Conservation (phyloP, 2,113 vertebrate genomes). For the Lipotes vexillifer region DNA sequence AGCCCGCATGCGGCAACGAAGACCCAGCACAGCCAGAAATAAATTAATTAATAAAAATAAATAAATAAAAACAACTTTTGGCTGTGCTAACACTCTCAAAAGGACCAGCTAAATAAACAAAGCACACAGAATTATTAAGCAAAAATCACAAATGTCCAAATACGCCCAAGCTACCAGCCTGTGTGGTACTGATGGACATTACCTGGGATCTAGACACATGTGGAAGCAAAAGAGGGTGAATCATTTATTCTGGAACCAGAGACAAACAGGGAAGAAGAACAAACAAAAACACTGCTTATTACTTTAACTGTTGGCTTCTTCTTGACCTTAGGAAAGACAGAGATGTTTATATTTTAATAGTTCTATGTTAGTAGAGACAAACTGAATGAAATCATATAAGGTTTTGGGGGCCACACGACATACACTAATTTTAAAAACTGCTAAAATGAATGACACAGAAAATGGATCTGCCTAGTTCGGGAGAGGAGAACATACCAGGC, state of each 20-base stretch:
- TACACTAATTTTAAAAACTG: background rate
- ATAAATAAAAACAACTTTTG: background rate
- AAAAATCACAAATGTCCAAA: constrained; percentile 29
- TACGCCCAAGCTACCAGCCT: background rate
- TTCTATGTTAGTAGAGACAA: constrained; percentile 27
- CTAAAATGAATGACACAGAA: background rate
- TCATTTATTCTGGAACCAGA: constrained; percentile 55
- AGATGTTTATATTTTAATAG: constrained; percentile 25
- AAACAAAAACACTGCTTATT: constrained; percentile 54
- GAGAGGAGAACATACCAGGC: constrained; percentile 86
- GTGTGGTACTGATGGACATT: constrained; percentile 13
- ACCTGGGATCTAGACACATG: constrained; percentile 45
- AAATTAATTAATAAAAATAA: too few relatives aligned
- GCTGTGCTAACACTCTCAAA: background rate
- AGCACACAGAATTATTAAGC: constrained; percentile 31
- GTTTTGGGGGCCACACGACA: background rate
- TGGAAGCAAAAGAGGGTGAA: constrained; percentile 51
- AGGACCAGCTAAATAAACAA: constrained; percentile 19
- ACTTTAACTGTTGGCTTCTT: constrained; percentile 42
- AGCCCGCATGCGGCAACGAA: too few relatives aligned
- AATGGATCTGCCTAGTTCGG: background rate
- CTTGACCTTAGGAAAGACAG: constrained; percentile 52
- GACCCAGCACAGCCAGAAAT: too few relatives aligned
- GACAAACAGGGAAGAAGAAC: constrained; percentile 52
- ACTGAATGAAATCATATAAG: constrained; percentile 14